phyloP scores from a whole-genome alignment of 2,113 vertebrate species.

The Corythornis madagascariensis region DNA sequence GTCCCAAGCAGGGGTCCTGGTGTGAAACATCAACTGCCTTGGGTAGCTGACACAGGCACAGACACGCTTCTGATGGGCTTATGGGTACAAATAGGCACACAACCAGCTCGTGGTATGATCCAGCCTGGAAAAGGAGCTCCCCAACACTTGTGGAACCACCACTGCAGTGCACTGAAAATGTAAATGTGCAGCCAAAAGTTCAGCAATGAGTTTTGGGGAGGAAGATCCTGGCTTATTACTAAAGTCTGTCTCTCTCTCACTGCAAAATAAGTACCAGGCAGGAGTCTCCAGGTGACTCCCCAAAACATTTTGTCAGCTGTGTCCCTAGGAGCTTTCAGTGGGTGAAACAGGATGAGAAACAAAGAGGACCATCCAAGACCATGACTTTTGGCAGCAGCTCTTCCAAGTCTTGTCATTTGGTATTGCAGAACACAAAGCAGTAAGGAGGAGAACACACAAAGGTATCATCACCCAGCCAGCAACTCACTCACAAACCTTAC shows the following conservation, averaged over 20 bases:
- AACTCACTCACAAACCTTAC: neutral
- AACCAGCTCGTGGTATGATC: neutral
- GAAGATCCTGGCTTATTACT: neutral
- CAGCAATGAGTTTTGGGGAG: neutral
- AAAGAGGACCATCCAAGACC: neutral
- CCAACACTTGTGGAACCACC: neutral
- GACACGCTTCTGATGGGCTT: neutral
- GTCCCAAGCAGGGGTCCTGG: neutral
- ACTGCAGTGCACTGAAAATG: neutral
- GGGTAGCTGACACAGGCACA: neutral
- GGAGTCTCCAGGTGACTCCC: neutral
- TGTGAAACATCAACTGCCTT: accelerated
- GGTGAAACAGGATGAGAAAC: neutral
- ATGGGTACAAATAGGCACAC: neutral
- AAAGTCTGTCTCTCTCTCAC: neutral
- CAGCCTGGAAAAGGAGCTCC: neutral
- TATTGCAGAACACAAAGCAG: neutral
- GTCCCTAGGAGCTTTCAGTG: neutral
- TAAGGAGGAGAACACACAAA: neutral
- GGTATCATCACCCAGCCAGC: neutral
- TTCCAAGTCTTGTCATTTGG: neutral
- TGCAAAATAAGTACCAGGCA: neutral
- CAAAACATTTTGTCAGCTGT: neutral
- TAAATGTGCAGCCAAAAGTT: neutral
- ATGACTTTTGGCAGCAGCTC: neutral